Conservation (phyloP, 2,888 invertebrate species). For the Oscheius myriophilus region DNA sequence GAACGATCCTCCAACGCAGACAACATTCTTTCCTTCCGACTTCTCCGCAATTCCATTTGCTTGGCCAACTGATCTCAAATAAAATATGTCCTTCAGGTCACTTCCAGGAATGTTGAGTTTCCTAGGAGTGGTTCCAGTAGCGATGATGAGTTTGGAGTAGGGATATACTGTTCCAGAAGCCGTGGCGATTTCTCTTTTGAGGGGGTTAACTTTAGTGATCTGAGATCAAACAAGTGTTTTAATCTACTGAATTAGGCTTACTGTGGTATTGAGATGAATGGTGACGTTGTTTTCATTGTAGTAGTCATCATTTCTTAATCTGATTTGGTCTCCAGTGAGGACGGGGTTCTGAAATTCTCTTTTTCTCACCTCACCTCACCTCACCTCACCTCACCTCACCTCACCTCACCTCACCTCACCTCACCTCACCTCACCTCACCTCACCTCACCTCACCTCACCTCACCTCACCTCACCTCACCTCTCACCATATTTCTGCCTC, state of each 20-base stretch:
- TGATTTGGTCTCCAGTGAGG: constrained; percentile 35
- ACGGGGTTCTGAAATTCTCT: constrained; percentile 45
- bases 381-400: too few relatives aligned
- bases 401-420: too few relatives aligned
- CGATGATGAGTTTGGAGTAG: constrained; percentile 83
- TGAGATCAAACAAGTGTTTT: not conserved
- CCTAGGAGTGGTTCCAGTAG: constrained; percentile 80
- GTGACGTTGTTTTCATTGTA: constrained; percentile 80
- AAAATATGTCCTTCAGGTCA: constrained; percentile 45
- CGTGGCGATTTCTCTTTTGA: constrained; percentile 77
- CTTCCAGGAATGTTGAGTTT: constrained; percentile 48
- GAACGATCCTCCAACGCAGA: constrained; percentile 90
- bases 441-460: too few relatives aligned
- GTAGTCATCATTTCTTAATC: constrained; percentile 74
- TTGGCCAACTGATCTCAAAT: constrained; percentile 73
- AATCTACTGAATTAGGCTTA: constrained; percentile 70
- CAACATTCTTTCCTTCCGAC: constrained; percentile 77
- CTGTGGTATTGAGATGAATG: constrained; percentile 79
- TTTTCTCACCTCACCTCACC: too few relatives aligned
- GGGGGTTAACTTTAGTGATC: constrained; percentile 69
- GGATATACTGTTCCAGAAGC: constrained; percentile 78
- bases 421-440: too few relatives aligned
- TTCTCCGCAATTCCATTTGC: constrained; percentile 77
- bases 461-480: too few relatives aligned
- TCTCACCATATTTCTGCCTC: too few relatives aligned